phyloP scores from a whole-genome alignment of 2,888 invertebrate species.

The Cepaea hortensis region DNA sequence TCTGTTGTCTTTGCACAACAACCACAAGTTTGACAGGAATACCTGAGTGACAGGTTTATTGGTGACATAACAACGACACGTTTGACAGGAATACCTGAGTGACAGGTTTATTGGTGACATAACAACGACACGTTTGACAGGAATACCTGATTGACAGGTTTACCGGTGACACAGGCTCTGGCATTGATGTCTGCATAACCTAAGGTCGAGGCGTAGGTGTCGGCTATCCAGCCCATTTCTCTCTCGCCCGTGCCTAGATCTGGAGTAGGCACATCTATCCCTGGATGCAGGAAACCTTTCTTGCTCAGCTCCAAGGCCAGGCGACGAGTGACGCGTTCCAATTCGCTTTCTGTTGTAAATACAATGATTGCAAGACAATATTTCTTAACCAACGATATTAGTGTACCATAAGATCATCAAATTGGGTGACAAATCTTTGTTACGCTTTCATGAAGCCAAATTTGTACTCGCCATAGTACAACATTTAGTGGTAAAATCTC shows the following conservation, averaged over 20 bases:
- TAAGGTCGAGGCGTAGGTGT: constrained; percentile 96
- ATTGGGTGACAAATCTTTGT: no score
- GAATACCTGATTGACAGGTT: constrained; percentile 87
- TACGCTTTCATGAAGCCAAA: no score
- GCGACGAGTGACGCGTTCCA: constrained; percentile 95
- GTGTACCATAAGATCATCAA: no score
- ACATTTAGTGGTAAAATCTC: no score
- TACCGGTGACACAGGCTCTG: constrained; percentile 98
- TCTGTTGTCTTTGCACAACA: no score
- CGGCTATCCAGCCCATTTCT: constrained; percentile 95
- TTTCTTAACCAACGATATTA: neutral
- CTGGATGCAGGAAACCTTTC: constrained; percentile 96
- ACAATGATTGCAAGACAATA: neutral
- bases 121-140: no score
- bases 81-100: constrained; percentile 79
- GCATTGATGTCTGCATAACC: constrained; percentile 92
- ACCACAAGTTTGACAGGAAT: no score
- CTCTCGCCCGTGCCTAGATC: constrained; percentile 98
- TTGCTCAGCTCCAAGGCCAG: constrained; percentile 97
- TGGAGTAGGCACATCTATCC: constrained; percentile 98
- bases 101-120: constrained; percentile 96
- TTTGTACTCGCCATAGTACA: no score
- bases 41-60: no score
- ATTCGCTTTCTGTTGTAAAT: constrained; percentile 83
- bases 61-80: no score